Base-by-base conservation (phyloP, 2,113 vertebrate genomes). In the Albula goreensis region DNA sequence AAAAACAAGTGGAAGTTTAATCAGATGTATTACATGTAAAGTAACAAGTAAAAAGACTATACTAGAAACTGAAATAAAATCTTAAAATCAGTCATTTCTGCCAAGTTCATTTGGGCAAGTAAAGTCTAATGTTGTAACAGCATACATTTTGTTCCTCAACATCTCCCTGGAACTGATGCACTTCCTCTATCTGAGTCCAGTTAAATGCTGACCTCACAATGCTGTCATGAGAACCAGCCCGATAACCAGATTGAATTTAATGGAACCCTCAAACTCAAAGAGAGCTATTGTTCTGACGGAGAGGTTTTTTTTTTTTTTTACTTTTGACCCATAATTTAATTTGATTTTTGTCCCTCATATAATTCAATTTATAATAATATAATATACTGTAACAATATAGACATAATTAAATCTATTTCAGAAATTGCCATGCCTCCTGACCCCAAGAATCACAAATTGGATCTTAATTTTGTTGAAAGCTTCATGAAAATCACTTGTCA, bases 341-440 rank as follows among this genome's bases (percentile, higher is more conserved):
- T 49, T 5, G 50, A 87, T 66, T 84, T 12, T 79, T 9, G 17
- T 66, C 60, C 31, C 50, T 51, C 85, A 5, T 50, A 78, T 79
- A 81, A 89, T 51, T 66, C n/a, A 19, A 79, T 86, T 52, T 85
- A 84, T 66, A 13, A 22, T 51, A n/a, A n/a, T 82, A 63, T 31
- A 80, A 77, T 50, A 13, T 83, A 74, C 70, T 74, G 70, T 74
- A 31, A 74, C 70, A 74, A 74, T 8, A 83, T 83, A 63, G 56
- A 82, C 41, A 79, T 86, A 25, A 88, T 84, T 82, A 6, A 88
- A 84, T 87, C 79, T 60, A 25, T 15, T 22, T 17, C 50, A 5
- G 41, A 74, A 66, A 5, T 1, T 3, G 57, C 8, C 50, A 83
- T n/a, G 70, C 70, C 63, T 70, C n/a, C 57, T 57, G 80, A 13